These are phyloP conservation scores for Xylophagus ater DNA, from an alignment of 2,888 invertebrate species.

Conservation along the genomic window DNA sequence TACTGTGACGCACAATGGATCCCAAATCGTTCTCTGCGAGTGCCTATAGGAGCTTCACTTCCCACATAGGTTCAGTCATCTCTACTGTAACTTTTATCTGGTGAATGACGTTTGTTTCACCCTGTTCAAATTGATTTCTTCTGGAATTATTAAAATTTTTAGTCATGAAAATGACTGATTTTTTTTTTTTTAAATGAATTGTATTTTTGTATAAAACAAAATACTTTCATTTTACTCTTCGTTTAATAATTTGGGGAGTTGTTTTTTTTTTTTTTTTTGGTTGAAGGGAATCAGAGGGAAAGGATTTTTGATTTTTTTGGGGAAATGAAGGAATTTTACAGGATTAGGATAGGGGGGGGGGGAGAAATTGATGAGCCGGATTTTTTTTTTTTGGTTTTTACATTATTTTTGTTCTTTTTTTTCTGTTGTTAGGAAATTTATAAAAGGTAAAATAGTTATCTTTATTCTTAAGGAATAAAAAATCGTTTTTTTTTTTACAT, in stretches of 20 bases:
- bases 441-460: constrained; percentile 10
- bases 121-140: background rate
- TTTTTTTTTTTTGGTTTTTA: constrained; percentile 9
- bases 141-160: background rate
- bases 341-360: too few species aligned
- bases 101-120: too few species aligned
- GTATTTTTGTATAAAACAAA: constrained; percentile 1
- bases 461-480: constrained; percentile 13
- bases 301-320: background rate
- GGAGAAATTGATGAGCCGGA: background rate
- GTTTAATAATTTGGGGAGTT: constrained; percentile 26
- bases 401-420: constrained; percentile 5
- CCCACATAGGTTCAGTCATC: too few species aligned
- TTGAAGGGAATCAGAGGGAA: background rate
- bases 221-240: constrained; percentile 25
- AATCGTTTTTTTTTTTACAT: constrained; percentile 13
- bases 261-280: too few species aligned
- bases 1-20: too few species aligned
- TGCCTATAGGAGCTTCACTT: too few species aligned
- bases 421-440: constrained; percentile 4
- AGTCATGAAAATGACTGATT: constrained; percentile 11
- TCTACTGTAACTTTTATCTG: too few species aligned
- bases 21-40: too few species aligned
- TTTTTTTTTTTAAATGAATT: constrained; percentile 2
- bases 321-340: too few species aligned